A percentile compares a stretch with the other conserved stretches of the same genome.
These are phyloP conservation scores for Pteronura brasiliensis DNA, from an alignment of 2,113 vertebrate species.

Conservation along the genomic window DNA sequence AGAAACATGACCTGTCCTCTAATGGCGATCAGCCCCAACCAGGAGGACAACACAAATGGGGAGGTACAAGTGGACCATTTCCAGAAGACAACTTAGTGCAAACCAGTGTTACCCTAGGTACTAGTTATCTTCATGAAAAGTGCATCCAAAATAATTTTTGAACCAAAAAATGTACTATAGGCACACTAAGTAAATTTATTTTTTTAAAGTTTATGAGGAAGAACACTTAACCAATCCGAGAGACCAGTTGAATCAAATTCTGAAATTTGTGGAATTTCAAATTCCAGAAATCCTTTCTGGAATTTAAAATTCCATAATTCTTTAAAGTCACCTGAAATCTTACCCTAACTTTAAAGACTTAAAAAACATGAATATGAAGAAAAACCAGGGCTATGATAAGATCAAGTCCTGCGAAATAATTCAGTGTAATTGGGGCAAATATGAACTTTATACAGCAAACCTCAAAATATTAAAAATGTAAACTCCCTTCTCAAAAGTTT, in stretches of 20 bases:
- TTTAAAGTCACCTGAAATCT: neutral
- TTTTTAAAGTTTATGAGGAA: neutral
- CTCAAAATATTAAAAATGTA: slow-evolving; percentile 16
- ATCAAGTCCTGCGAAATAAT: neutral
- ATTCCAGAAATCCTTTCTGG: neutral
- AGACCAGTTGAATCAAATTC: neutral
- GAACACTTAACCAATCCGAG: neutral
- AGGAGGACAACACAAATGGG: neutral
- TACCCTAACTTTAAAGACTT: neutral
- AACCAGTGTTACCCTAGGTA: neutral
- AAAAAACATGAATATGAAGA: neutral
- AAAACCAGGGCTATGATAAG: neutral
- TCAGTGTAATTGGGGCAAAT: neutral
- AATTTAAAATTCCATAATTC: neutral
- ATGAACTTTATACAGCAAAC: neutral
- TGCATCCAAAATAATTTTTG: neutral
- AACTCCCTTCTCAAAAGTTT: neutral
- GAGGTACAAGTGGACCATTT: neutral
- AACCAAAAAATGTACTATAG: neutral
- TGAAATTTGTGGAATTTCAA: neutral
- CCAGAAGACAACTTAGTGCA: neutral
- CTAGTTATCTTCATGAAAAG: neutral
- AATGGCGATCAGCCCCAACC: neutral
- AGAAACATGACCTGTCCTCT: neutral
- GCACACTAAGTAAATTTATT: neutral